Percentiles rank a stretch among this genome's conserved stretches.
Evolutionary conservation across 1,140 invertebrate species (phyloP).

Genomic region (Neodiprion virginianus): DNA sequence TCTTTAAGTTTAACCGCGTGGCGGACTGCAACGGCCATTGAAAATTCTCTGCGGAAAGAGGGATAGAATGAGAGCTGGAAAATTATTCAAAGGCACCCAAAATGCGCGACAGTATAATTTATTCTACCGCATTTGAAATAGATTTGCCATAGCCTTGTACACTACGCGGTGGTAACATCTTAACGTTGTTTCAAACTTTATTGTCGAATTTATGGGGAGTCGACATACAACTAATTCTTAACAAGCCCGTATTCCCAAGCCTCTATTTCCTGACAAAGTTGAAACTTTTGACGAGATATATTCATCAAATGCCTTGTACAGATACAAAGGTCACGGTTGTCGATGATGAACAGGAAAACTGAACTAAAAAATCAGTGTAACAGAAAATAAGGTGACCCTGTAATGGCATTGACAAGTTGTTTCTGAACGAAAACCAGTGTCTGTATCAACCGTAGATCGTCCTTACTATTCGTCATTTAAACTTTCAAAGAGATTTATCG

Average conservation of each 20-base stretch:
- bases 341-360: too few relatives aligned
- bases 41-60: too few relatives aligned
- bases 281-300: too few relatives aligned
- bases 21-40: background rate
- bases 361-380: too few relatives aligned
- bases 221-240: background rate
- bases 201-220: background rate
- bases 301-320: too few relatives aligned
- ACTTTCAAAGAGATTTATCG: conserved; percentile 29
- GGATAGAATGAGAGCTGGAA: background rate
- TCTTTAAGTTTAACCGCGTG: conserved; percentile 14
- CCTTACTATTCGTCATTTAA: too few relatives aligned
- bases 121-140: background rate
- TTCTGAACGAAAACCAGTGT: too few relatives aligned
- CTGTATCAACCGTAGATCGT: too few relatives aligned
- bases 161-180: background rate
- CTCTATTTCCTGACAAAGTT: too few relatives aligned
- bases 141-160: background rate
- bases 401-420: too few relatives aligned
- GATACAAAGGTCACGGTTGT: too few relatives aligned
- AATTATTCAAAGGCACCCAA: background rate
- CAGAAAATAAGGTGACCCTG: too few relatives aligned
- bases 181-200: background rate
- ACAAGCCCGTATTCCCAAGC: background rate
- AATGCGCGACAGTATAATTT: background rate